Percentiles rank a stretch among this genome's conserved stretches.
Evolutionary conservation across 2,888 invertebrate genomes (phyloP).

Genomic region (Patella ulyssiponensis): DNA sequence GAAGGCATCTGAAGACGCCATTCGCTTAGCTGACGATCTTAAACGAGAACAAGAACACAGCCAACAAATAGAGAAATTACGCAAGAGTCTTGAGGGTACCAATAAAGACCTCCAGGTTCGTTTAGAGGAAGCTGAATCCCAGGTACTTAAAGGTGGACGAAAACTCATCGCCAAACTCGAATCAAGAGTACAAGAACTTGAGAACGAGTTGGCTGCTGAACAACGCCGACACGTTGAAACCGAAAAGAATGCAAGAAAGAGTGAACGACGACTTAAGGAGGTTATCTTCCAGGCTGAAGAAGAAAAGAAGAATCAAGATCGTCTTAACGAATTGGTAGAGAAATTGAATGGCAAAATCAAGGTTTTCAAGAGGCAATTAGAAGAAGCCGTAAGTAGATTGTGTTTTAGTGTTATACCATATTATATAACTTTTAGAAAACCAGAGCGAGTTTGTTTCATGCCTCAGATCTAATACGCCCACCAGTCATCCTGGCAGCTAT

Average conservation of each 20-base stretch:
- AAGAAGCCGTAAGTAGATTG: slow-evolving; percentile 82
- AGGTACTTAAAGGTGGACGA: not conserved
- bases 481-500: too few species aligned
- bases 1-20: slow-evolving; percentile 80
- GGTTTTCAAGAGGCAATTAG: slow-evolving; percentile 99
- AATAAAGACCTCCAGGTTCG: slow-evolving; percentile 95
- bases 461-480: too few species aligned
- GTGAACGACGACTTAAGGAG: slow-evolving; percentile 95
- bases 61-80: slow-evolving; percentile 96
- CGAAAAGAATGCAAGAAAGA: slow-evolving; percentile 96
- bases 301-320: slow-evolving; percentile 99
- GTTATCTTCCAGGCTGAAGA: slow-evolving; percentile 84
- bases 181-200: slow-evolving; percentile 54
- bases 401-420: too few species aligned
- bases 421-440: too few species aligned
- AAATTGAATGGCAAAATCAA: slow-evolving; percentile 98
- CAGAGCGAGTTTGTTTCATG: too few species aligned
- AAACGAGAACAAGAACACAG: slow-evolving; percentile 92
- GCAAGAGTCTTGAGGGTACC: slow-evolving; percentile 96
- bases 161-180: slow-evolving; percentile 1
- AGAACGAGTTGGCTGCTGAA: slow-evolving; percentile 93
- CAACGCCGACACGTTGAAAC: slow-evolving; percentile 98
- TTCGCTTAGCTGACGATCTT: slow-evolving; percentile 96
- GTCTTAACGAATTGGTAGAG: slow-evolving; percentile 98
- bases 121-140: slow-evolving; percentile 92